Evolutionary conservation across 2,797 vertebrate species (phyloP), one percentile per base, ranked within the genome.

Genomic region (Coendou prehensilis): DNA sequence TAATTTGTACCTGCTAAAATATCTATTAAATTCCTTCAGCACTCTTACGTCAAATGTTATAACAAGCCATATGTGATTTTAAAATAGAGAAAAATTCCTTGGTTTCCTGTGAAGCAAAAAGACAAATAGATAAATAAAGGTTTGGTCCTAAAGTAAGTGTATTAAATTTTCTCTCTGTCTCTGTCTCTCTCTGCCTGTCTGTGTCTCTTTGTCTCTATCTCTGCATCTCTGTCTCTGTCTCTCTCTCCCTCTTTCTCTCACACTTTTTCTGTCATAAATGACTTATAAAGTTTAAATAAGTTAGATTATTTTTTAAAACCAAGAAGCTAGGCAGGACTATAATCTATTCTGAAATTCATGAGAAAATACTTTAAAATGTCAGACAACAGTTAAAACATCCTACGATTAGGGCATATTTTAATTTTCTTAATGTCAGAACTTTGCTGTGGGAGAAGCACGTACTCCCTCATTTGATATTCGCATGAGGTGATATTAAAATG

Each of bases 371-470:
- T 98, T 97, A 98, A 98, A 97, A 98, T 97, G 94, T 98, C 98
- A 98, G 96, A 98, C 73, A 97, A 95, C 95, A 95, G 14, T 97
- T 98, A 98, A 98, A 97, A 97, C 87, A 6, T 89, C 97, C 59
- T 80, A 97, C 97, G 94, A 98, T 91, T 97, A 97, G 97, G 98
- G 73, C 91, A 96, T 89, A 96, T 98, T 97, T 98, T 97, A 97
- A 93, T 98, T 98, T 98, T 97, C 93, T 97, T 98, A 97, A 97
- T 97, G 93, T 97, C 97, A 98, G 94, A 97, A 94, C 87, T 98
- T 88, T 97, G 97, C 86, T 91, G 41, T 94, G 89, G 93, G 97
- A 98, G 41, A 97, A 5, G 96, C 92, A 93, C 95, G 96, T 92
- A 95, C 95, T 91, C 54, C 96, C 41, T 54, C 95, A 96, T 97